Percentiles rank a stretch among this genome's conserved stretches.
Evolutionary conservation across 2,113 vertebrate species (phyloP).

Genomic region (Mustelus asterias): DNA sequence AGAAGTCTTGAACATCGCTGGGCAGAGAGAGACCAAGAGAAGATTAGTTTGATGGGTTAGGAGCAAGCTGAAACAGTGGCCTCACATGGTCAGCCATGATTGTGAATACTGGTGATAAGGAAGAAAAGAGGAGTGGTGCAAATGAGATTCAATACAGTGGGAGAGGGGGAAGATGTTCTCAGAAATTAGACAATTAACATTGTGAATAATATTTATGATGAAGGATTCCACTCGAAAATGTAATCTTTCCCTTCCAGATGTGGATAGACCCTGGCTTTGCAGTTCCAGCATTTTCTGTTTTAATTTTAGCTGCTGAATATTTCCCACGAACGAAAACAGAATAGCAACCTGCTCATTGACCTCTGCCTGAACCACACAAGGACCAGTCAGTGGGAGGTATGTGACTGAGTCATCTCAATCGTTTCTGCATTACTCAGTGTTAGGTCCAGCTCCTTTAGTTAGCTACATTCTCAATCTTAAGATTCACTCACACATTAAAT

Average conservation of each 20-base stretch:
- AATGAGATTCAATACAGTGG: background rate
- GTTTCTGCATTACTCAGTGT: background rate
- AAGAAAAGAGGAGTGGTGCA: background rate
- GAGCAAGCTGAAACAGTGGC: background rate
- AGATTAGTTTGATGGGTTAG: background rate
- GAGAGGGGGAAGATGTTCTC: background rate
- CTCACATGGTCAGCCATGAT: background rate
- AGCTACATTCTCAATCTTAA: background rate
- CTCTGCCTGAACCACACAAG: background rate
- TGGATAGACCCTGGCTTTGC: background rate
- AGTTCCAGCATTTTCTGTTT: background rate
- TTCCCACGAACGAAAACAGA: background rate
- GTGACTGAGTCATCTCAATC: background rate
- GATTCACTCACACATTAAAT: background rate
- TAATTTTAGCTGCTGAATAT: background rate
- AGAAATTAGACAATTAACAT: background rate
- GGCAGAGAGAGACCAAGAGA: background rate
- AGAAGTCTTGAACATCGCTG: background rate
- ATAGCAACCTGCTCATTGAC: background rate
- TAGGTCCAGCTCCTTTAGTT: background rate
- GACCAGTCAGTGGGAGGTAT: background rate
- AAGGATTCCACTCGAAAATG: background rate
- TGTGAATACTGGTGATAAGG: background rate
- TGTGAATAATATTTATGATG: background rate
- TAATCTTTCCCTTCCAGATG: background rate